Conservation (phyloP, 2,113 vertebrate genomes). For the Callorhinus ursinus region DNA sequence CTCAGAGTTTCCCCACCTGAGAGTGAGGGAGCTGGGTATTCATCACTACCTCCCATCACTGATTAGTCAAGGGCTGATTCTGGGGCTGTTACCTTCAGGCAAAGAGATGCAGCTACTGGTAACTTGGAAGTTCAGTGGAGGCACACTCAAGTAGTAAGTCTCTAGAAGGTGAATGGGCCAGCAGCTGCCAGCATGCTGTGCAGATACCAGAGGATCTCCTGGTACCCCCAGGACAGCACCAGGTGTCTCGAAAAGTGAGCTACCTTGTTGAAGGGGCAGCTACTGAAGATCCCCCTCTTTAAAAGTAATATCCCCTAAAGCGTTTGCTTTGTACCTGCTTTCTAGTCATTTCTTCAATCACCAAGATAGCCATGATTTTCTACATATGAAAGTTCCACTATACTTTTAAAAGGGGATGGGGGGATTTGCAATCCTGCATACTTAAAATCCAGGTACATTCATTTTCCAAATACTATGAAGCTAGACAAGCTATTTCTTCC, state of each 20-base stretch:
- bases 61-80: neutral
- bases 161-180: neutral
- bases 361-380: neutral
- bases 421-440: neutral
- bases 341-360: neutral
- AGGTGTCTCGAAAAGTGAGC: neutral
- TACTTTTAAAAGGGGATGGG: too few species aligned
- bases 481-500: neutral
- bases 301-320: neutral
- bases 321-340: neutral
- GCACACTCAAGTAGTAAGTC: neutral
- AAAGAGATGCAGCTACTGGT: neutral
- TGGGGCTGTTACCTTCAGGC: neutral
- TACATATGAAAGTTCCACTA: neutral
- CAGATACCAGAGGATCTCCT: neutral
- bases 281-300: neutral
- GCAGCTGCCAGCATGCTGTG: fast-evolving
- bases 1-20: neutral
- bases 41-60: neutral
- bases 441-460: neutral
- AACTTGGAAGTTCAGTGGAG: neutral
- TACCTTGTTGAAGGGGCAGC: neutral
- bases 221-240: neutral
- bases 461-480: neutral
- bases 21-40: neutral